These are phyloP conservation scores for Rhea americana DNA, from an alignment of 2,113 vertebrate species.

Conservation along the genomic window DNA sequence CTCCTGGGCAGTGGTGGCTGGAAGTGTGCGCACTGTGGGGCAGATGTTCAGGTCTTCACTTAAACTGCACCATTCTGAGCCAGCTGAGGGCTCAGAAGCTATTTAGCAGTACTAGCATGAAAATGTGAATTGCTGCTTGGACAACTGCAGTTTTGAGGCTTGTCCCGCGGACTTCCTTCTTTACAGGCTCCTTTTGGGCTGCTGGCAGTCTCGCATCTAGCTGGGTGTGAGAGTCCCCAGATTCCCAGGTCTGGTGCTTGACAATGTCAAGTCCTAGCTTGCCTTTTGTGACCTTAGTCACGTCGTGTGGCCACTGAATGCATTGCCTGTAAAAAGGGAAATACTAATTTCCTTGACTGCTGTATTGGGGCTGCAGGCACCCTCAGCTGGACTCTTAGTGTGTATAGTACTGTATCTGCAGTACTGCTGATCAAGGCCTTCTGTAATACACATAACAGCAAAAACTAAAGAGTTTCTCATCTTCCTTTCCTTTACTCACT, in stretches of 20 bases:
- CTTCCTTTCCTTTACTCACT: background rate
- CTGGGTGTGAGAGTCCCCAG: background rate
- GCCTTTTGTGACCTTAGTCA: background rate
- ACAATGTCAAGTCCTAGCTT: background rate
- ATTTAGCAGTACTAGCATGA: background rate
- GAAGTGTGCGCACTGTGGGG: background rate
- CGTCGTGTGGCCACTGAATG: background rate
- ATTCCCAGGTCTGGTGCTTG: background rate
- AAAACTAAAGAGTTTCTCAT: background rate
- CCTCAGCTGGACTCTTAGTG: background rate
- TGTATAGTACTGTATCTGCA: background rate
- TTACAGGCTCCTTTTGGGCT: background rate
- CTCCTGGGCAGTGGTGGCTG: background rate
- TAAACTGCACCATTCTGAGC: background rate
- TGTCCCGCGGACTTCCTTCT: background rate
- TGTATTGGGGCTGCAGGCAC: background rate
- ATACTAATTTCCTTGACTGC: background rate
- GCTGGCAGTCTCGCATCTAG: background rate
- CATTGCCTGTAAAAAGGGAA: background rate
- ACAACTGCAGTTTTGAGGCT: background rate
- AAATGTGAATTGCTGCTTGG: background rate
- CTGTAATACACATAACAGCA: background rate
- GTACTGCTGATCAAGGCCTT: background rate
- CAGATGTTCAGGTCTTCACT: accelerated
- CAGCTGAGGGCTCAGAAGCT: background rate